Base-by-base conservation (phyloP, 2,888 invertebrate species). In the Apamea sordens region DNA sequence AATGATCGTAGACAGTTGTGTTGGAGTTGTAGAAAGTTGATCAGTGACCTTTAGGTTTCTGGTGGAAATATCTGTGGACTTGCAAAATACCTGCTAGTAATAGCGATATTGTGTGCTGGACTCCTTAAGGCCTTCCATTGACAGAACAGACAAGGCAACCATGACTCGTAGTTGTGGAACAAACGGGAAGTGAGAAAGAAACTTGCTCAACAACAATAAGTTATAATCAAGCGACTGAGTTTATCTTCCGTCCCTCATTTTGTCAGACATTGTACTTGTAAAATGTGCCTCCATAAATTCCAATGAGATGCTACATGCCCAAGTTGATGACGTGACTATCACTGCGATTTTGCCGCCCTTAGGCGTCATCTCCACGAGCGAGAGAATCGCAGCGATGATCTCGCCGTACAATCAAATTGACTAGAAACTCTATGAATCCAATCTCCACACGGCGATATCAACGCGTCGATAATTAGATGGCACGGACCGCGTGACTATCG, bases 1-100 rank as follows among this genome's bases (percentile, higher is more conserved):
- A 41, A 76, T 72, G 65, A 65, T 61, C n/a, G 86, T 85, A 84
- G 76, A 61, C 70, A 75, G 47, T 75, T 70, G 65, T 76, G 67
- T 80, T 85, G 73, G 61, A 65, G 24, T 63, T 69, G 88, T 88
- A 85, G 85, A 72, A 50, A 59, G 63, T 81, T 84, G 81, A 76
- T 71, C 56, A 73, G 50, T 44, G 67, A 61, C n/a, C 50, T 69
- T 36, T 70, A 69, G 44, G 41, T 67, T n/a, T 69, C 32, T 69
- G 73, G 21, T 7, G 73, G 61, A 32, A 85, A 56, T 85, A 85
- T 85, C 80, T 76, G 84, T 68, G 36, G 61, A 65, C 3, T 36
- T 8, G 44, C 10, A 13, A 36, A 59, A n/a, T 24, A n/a, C 69
- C 36, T 61, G 85, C 81, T 82, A n/a, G 71, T 59, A 28, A 24